Conservation (phyloP, 2,797 vertebrate genomes). For the Cyprinodon diabolis region DNA sequence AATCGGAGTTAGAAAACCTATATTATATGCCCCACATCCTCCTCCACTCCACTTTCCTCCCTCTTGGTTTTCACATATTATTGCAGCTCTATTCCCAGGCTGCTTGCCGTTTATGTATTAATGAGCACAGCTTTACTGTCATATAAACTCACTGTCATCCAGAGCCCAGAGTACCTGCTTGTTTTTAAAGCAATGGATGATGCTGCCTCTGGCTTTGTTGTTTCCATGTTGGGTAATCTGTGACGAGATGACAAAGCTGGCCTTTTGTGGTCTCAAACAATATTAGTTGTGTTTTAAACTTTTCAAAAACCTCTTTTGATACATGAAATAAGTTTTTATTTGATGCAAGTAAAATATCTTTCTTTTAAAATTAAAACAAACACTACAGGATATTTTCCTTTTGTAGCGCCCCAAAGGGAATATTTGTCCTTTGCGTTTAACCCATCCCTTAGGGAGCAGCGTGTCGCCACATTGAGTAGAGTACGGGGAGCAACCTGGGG, state of each 20-base stretch:
- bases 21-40: constrained; percentile 23
- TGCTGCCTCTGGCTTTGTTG: neutral
- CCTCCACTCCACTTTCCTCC: constrained; percentile 33
- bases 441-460: too few species aligned
- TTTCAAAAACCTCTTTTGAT: neutral
- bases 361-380: neutral
- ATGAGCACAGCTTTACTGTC: constrained; percentile 64
- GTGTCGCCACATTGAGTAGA: too few species aligned
- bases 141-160: constrained; percentile 50
- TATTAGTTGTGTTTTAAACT: neutral
- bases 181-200: neutral
- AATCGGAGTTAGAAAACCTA: constrained; percentile 66
- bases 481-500: too few species aligned
- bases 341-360: neutral
- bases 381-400: too few species aligned
- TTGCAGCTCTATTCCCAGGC: constrained; percentile 66
- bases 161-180: constrained; percentile 28
- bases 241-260: neutral
- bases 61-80: constrained; percentile 49
- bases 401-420: too few species aligned
- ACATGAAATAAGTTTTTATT: neutral
- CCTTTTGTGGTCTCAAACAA: neutral
- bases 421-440: too few species aligned
- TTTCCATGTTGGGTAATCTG: neutral
- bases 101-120: constrained; percentile 73